phyloP scores from a whole-genome alignment of 2,113 vertebrate genomes.

The Antennarius striatus region DNA sequence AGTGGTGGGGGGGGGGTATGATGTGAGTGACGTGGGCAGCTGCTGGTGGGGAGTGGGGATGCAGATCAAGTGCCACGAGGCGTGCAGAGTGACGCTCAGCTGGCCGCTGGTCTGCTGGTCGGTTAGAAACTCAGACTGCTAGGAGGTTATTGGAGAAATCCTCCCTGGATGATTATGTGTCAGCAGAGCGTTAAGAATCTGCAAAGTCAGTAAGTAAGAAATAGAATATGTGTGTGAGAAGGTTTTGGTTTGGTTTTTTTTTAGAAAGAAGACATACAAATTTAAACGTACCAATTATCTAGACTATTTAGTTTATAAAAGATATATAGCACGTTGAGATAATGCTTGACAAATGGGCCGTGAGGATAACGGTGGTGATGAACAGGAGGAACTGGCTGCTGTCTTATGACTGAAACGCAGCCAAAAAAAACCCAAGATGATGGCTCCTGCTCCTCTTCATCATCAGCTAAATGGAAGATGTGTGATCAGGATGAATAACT shows the following conservation, averaged over 20 bases:
- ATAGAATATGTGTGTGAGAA: constrained; percentile 7
- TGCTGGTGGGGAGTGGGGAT: constrained; percentile 49
- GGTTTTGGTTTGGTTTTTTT: too few species aligned
- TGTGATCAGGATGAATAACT: constrained; percentile 32
- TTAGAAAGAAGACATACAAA: too few species aligned
- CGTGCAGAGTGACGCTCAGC: constrained; percentile 30
- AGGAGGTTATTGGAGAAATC: constrained; percentile 25
- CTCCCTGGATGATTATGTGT: constrained; percentile 41
- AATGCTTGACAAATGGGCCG: constrained; percentile 6
- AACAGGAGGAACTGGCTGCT: constrained; percentile 8
- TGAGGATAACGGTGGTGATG: constrained; percentile 2
- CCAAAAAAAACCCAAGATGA: constrained; percentile 8
- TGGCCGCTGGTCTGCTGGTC: constrained; percentile 33
- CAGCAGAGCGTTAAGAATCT: constrained; percentile 31
- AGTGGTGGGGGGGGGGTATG: constrained; percentile 23
- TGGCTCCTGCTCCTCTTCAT: background rate
- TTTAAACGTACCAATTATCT: too few species aligned
- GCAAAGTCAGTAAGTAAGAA: constrained; percentile 31
- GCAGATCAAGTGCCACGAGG: constrained; percentile 65
- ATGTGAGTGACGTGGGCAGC: constrained; percentile 53
- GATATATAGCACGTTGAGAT: background rate
- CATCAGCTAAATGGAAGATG: constrained; percentile 17
- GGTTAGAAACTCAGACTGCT: constrained; percentile 26
- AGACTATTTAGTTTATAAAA: background rate
- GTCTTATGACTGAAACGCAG: background rate